Evolutionary conservation across 2,113 vertebrate species (phyloP).

Genomic region (Oryzias javanicus): DNA sequence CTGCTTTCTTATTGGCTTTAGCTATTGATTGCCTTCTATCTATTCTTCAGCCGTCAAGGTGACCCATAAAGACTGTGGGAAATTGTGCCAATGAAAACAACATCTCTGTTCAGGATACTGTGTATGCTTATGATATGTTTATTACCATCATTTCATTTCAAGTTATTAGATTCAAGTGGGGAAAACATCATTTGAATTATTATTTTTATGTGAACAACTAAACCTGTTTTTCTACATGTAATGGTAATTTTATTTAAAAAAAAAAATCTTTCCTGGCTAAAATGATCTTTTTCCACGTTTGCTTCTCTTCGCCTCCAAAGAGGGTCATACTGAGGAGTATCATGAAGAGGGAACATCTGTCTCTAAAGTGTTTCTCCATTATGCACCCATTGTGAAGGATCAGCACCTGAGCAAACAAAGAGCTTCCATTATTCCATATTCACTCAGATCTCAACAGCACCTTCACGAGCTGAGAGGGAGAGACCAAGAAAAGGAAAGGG

Average conservation of each 20-base stretch:
- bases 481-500: slow-evolving; percentile 25
- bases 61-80: slow-evolving; percentile 67
- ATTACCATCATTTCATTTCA: too few relatives aligned
- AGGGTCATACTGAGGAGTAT: slow-evolving; percentile 65
- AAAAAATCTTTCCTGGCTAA: slow-evolving; percentile 2
- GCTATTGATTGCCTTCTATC: slow-evolving; percentile 68
- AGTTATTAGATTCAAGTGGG: too few relatives aligned
- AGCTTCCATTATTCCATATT: slow-evolving; percentile 66
- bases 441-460: slow-evolving; percentile 50
- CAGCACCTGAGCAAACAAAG: slow-evolving; percentile 78
- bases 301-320: slow-evolving; percentile 49
- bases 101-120: background rate
- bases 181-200: background rate
- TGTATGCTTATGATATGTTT: too few relatives aligned
- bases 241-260: slow-evolving; percentile 27
- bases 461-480: slow-evolving; percentile 34
- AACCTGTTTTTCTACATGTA: slow-evolving; percentile 27
- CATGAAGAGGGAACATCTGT: slow-evolving; percentile 78
- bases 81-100: slow-evolving; percentile 28
- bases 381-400: slow-evolving; percentile 61
- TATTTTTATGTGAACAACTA: slow-evolving; percentile 3
- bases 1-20: slow-evolving; percentile 68
- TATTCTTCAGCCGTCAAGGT: slow-evolving; percentile 65
- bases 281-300: slow-evolving; percentile 8
- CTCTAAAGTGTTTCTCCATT: slow-evolving; percentile 72